phyloP scores from a whole-genome alignment of 1,140 invertebrate species.

The Drosophila watanabei region DNA sequence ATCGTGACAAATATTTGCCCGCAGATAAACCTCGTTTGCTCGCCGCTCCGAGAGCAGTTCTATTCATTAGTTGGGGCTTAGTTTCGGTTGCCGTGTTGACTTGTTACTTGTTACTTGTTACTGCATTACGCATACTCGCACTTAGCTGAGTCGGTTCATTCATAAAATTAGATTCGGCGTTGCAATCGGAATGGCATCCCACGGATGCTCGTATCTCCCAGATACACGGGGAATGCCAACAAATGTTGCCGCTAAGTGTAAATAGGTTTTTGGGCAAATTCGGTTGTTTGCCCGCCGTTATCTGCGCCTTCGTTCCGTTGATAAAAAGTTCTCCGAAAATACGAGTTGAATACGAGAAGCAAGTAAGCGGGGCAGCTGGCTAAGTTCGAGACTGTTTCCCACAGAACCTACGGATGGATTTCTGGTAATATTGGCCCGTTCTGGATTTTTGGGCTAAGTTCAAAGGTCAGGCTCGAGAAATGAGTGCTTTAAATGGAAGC shows the following conservation, averaged over 20 bases:
- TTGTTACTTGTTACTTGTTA: constrained; percentile 75
- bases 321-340: constrained; percentile 50
- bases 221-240: constrained; percentile 53
- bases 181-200: constrained; percentile 51
- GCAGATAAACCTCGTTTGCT: constrained; percentile 56
- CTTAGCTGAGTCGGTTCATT: constrained; percentile 75
- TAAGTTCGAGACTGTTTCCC: constrained; percentile 55
- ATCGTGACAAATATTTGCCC: constrained; percentile 66
- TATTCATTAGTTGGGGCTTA: constrained; percentile 40
- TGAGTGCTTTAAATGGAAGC: constrained; percentile 50
- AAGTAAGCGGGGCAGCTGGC: constrained; percentile 26
- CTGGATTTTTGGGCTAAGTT: constrained; percentile 66
- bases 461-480: constrained; percentile 68
- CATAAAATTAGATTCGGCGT: constrained; percentile 67
- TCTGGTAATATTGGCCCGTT: constrained; percentile 58
- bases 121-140: constrained; percentile 85
- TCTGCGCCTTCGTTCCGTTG: constrained; percentile 34
- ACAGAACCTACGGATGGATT: constrained; percentile 34
- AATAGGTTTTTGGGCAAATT: constrained; percentile 65
- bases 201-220: constrained; percentile 36
- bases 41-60: constrained; percentile 34
- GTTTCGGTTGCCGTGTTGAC: constrained; percentile 57
- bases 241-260: constrained; percentile 73
- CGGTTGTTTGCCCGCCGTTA: constrained; percentile 49
- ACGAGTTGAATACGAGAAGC: not conserved